A percentile compares a stretch with the other conserved stretches of the same genome.
phyloP scores from a whole-genome alignment of 2,113 vertebrate species.

The Harpagus bidentatus region DNA sequence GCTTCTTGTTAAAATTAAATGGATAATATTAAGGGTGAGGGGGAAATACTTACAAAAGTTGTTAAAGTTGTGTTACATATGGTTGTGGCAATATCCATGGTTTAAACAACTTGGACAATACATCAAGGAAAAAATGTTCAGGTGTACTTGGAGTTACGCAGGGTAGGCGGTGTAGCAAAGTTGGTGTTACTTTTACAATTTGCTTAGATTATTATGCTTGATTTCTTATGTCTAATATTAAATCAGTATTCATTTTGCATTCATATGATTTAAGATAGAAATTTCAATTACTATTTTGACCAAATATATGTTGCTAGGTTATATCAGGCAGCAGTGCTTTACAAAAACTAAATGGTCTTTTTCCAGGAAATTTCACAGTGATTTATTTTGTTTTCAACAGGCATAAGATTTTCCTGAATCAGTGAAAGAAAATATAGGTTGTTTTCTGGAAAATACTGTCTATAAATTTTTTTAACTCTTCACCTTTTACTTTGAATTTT shows the following conservation, averaged over 20 bases:
- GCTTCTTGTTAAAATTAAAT: neutral
- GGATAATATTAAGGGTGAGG: neutral
- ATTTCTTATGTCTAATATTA: neutral
- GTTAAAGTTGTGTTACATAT: neutral
- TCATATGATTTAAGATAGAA: neutral
- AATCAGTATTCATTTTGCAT: neutral
- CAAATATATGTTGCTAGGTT: neutral
- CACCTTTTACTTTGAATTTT: neutral
- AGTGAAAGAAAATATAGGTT: neutral
- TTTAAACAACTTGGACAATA: neutral
- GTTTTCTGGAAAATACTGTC: neutral
- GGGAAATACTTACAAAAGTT: neutral
- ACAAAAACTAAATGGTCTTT: conserved; percentile 19
- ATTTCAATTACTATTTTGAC: neutral
- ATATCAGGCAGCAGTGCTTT: neutral
- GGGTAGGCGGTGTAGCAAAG: neutral
- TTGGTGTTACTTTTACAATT: neutral
- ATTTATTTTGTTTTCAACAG: conserved; percentile 34
- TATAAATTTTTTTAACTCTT: neutral
- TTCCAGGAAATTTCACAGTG: conserved; percentile 31
- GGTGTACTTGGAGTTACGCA: neutral
- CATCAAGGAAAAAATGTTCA: neutral
- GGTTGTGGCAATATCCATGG: neutral
- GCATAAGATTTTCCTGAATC: neutral
- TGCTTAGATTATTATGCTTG: neutral